These are phyloP conservation scores for Holcopasites calliopsidis DNA, from an alignment of 1,140 invertebrate genomes.

Conservation along the genomic window DNA sequence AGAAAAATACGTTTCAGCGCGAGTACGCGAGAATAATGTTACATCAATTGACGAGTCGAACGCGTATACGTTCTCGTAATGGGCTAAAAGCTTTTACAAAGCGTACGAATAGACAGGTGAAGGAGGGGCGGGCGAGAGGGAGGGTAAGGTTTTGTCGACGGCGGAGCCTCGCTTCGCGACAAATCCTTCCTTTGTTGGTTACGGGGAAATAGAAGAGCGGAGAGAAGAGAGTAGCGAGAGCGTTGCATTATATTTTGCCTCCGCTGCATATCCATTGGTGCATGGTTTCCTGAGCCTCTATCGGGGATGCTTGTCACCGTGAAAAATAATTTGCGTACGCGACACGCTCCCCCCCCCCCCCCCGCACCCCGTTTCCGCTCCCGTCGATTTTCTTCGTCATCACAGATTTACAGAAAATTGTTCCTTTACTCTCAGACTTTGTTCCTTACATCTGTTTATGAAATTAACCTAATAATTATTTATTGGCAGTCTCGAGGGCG, in stretches of 20 bases:
- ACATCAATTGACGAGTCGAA: constrained; percentile 58
- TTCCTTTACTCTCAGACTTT: no score
- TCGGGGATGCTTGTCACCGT: constrained; percentile 42
- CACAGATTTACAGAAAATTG: no score
- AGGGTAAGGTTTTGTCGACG: constrained; percentile 63
- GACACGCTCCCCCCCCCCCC: background rate
- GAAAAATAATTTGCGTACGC: constrained; percentile 63
- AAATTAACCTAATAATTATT: no score
- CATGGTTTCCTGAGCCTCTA: constrained; percentile 65
- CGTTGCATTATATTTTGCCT: constrained; percentile 65
- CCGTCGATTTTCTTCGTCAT: background rate
- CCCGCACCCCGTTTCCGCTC: background rate
- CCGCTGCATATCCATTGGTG: constrained; percentile 61
- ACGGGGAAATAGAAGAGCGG: constrained; percentile 46
- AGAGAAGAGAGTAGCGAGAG: constrained; percentile 25
- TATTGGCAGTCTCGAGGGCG: no score
- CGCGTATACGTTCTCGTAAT: constrained; percentile 54
- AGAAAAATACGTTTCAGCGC: constrained; percentile 8
- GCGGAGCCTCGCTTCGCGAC: constrained; percentile 63
- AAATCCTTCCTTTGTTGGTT: constrained; percentile 70
- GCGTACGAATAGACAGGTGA: constrained; percentile 50
- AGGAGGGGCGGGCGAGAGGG: constrained; percentile 9
- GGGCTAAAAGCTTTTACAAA: constrained; percentile 63
- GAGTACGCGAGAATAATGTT: constrained; percentile 52
- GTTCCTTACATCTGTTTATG: no score